Evolutionary conservation across 2,888 invertebrate genomes (phyloP).

Genomic region (Cordylochernes scorpioides): DNA sequence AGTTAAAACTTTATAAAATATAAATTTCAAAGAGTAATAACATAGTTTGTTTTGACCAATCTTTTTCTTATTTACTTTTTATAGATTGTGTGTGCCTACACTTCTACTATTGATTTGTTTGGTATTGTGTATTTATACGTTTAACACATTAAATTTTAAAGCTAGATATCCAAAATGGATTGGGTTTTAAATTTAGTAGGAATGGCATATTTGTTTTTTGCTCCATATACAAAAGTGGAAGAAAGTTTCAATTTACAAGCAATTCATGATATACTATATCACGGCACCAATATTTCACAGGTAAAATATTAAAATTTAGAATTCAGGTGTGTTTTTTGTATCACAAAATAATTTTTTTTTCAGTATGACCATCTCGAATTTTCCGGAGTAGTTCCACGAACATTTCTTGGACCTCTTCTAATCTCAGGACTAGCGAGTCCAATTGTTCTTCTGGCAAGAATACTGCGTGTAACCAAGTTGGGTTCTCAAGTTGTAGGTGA

Average conservation of each 20-base stretch:
- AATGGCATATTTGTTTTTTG: constrained; percentile 44
- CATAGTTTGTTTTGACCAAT: no score
- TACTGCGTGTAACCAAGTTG: constrained; percentile 48
- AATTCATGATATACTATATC: constrained; percentile 79
- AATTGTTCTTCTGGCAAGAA: constrained; percentile 36
- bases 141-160: no score
- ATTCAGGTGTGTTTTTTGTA: not conserved
- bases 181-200: constrained; percentile 8
- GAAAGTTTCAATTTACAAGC: constrained; percentile 98
- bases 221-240: constrained; percentile 95
- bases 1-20: no score
- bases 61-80: no score
- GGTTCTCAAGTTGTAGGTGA: constrained; percentile 69
- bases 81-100: no score
- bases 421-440: constrained; percentile 53
- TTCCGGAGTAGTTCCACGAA: constrained; percentile 82
- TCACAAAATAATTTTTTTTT: constrained; percentile 1
- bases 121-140: no score
- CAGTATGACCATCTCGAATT: constrained; percentile 83
- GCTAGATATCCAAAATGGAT: constrained; percentile 1
- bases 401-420: constrained; percentile 69
- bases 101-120: no score
- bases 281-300: constrained; percentile 51
- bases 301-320: constrained; percentile 26
- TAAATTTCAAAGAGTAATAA: no score